Evolutionary conservation across 2,797 vertebrate species (phyloP).

Genomic region (Triplophysa yarkandensis): DNA sequence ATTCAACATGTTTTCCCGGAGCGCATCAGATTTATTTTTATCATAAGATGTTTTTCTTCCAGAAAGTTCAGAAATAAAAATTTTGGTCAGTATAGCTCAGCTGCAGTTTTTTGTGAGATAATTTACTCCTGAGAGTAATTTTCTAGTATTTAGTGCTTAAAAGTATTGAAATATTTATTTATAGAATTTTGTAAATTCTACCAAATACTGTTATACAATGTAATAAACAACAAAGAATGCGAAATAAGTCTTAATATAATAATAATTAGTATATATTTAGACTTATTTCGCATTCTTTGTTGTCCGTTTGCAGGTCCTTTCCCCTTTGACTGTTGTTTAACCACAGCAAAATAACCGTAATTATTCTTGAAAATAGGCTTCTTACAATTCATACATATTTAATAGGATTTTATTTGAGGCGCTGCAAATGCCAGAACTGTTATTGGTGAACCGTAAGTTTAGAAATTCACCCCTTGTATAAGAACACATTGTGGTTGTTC

Average conservation of each 20-base stretch:
- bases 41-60: no score
- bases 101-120: no score
- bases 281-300: background rate
- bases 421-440: background rate
- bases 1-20: no score
- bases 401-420: background rate
- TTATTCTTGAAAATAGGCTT: background rate
- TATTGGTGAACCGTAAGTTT: background rate
- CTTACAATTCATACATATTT: conserved; percentile 3
- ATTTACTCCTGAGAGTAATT: no score
- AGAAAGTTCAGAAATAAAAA: no score
- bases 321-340: background rate
- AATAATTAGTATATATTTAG: background rate
- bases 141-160: background rate
- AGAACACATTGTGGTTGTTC: background rate
- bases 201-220: no score
- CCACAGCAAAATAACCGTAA: background rate
- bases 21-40: no score
- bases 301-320: background rate
- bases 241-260: no score
- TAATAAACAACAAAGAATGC: no score
- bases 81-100: no score
- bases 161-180: background rate
- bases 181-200: background rate
- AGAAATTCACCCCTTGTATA: background rate